These are phyloP conservation scores for Apodemia mormo DNA, from an alignment of 2,888 invertebrate species.

Conservation along the genomic window DNA sequence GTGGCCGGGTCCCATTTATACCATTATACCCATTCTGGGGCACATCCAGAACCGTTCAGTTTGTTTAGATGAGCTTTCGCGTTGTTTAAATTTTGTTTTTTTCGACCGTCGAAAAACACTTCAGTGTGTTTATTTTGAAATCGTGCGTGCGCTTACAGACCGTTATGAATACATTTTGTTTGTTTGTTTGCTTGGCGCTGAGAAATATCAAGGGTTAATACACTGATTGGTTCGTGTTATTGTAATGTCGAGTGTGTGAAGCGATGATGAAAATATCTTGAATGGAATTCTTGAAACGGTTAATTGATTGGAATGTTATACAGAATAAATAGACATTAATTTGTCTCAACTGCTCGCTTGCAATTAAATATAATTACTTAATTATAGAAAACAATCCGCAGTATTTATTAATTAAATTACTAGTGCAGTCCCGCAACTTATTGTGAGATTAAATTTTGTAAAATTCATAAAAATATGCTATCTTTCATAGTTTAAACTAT, in stretches of 20 bases:
- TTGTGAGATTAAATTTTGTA: too few species aligned
- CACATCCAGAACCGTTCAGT: conserved; percentile 33
- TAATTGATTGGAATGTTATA: conserved; percentile 18
- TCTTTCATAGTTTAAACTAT: too few species aligned
- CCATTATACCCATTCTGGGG: conserved; percentile 31
- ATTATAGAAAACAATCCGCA: background rate
- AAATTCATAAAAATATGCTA: too few species aligned
- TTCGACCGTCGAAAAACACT: conserved; percentile 57
- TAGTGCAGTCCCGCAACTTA: too few species aligned
- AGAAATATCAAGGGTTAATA: conserved; percentile 56
- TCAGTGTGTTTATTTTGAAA: conserved; percentile 72
- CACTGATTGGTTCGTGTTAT: conserved; percentile 40
- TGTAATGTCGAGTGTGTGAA: conserved; percentile 31
- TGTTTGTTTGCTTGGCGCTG: conserved; percentile 51
- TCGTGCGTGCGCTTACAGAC: conserved; percentile 52
- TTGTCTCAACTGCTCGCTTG: background rate
- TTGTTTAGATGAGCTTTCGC: conserved; percentile 38
- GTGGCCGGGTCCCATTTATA: conserved; percentile 36
- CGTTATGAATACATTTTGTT: conserved; percentile 51
- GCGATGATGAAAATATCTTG: conserved; percentile 31
- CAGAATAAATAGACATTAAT: conserved; percentile 6
- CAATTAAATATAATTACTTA: background rate
- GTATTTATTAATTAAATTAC: too few species aligned
- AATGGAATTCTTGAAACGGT: conserved; percentile 24
- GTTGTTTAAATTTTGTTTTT: conserved; percentile 50